Percentiles rank a stretch among this genome's conserved stretches.
These are phyloP conservation scores for Oreohelix idahoensis DNA, from an alignment of 1,140 invertebrate species.

Conservation along the genomic window DNA sequence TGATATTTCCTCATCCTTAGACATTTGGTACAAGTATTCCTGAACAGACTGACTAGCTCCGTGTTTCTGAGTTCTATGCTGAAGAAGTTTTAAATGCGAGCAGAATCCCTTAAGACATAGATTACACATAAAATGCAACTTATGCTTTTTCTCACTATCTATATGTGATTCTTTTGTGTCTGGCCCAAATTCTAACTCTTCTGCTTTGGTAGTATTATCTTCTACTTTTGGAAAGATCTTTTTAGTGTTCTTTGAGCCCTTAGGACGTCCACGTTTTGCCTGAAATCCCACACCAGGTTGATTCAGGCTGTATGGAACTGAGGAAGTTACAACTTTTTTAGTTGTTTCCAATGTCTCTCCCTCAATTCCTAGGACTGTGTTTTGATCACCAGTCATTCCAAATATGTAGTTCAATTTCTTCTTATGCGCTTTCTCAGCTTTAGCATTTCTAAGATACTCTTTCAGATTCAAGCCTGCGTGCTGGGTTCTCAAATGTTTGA, in stretches of 20 bases:
- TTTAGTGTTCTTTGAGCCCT: slow-evolving; percentile 8
- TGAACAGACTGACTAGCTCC: slow-evolving; percentile 33
- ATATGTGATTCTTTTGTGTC: background rate
- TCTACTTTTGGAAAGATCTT: background rate
- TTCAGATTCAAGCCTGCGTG: slow-evolving; percentile 52
- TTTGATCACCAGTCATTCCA: background rate
- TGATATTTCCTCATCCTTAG: slow-evolving; percentile 39
- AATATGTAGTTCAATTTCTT: slow-evolving; percentile 25
- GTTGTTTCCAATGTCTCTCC: background rate
- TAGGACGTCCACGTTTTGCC: slow-evolving; percentile 24
- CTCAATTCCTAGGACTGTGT: background rate
- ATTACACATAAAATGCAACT: slow-evolving; percentile 17
- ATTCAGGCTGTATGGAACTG: slow-evolving; percentile 5
- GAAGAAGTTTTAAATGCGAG: slow-evolving; percentile 15
- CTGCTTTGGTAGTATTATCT: background rate
- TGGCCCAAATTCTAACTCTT: background rate
- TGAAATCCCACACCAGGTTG: slow-evolving; percentile 35
- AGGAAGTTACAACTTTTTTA: background rate
- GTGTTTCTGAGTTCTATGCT: slow-evolving; percentile 24
- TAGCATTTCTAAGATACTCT: slow-evolving; percentile 32
- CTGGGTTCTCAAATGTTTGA: slow-evolving; percentile 51
- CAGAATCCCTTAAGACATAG: slow-evolving; percentile 17
- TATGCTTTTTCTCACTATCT: background rate
- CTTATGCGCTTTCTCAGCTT: slow-evolving; percentile 20
- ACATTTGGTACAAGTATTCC: slow-evolving; percentile 32